Percentiles rank a stretch among this genome's conserved stretches.
Evolutionary conservation across 2,888 invertebrate genomes (phyloP).

Genomic region (Pseudeuparius sepicola): DNA sequence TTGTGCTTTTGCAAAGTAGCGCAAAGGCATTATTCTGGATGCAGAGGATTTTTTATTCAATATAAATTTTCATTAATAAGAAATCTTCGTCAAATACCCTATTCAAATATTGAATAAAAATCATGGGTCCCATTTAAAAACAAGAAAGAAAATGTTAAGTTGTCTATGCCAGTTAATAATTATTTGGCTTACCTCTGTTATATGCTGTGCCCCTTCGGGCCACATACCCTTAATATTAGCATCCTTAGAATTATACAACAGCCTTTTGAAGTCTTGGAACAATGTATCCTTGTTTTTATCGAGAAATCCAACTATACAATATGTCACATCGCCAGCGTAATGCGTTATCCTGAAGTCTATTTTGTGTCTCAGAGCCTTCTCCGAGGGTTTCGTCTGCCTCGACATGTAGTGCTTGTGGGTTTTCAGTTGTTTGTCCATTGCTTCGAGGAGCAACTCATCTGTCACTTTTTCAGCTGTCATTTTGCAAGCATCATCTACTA

Average conservation of each 20-base stretch:
- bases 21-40: too few relatives aligned
- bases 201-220: constrained; percentile 91
- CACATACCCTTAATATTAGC: constrained; percentile 77
- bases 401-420: constrained; percentile 87
- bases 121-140: too few relatives aligned
- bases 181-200: constrained; percentile 64
- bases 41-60: too few relatives aligned
- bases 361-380: constrained; percentile 54
- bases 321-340: constrained; percentile 95
- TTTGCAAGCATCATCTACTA: constrained; percentile 91
- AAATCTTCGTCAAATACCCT: too few relatives aligned
- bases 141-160: too few relatives aligned
- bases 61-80: too few relatives aligned
- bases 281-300: constrained; percentile 96
- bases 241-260: constrained; percentile 77
- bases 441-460: constrained; percentile 75
- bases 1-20: too few relatives aligned
- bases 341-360: constrained; percentile 75
- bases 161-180: too few relatives aligned
- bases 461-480: constrained; percentile 88
- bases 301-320: constrained; percentile 81
- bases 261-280: constrained; percentile 92
- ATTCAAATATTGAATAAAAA: too few relatives aligned
- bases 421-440: constrained; percentile 82
- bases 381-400: constrained; percentile 69